Conservation (phyloP, 2,888 invertebrate species). For the Schizotus pectinicornis region DNA sequence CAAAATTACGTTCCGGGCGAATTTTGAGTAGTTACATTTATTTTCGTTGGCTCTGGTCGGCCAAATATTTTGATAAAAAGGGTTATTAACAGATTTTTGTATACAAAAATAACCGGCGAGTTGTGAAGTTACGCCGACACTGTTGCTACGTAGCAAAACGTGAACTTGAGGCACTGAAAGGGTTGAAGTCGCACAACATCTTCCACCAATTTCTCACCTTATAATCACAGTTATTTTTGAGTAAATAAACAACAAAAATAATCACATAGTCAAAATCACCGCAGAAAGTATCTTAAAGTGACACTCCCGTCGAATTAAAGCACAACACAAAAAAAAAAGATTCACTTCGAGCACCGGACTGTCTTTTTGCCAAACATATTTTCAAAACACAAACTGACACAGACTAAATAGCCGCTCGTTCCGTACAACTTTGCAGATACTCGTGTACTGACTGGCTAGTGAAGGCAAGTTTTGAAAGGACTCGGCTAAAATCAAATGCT, state of each 20-base stretch:
- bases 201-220: slow-evolving; percentile 21
- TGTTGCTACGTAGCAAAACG: no score
- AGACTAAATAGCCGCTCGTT: slow-evolving; percentile 11
- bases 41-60: slow-evolving; percentile 15
- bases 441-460: slow-evolving; percentile 24
- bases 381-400: slow-evolving; percentile 13
- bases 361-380: slow-evolving; percentile 12
- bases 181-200: slow-evolving; percentile 1
- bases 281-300: slow-evolving; percentile 21
- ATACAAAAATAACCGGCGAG: slow-evolving; percentile 12
- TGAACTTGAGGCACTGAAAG: no score
- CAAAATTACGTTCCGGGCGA: slow-evolving; percentile 6
- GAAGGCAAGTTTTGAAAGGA: slow-evolving; percentile 32
- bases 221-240: slow-evolving; percentile 29
- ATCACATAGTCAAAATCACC: slow-evolving; percentile 28
- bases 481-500: slow-evolving; percentile 30
- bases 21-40: slow-evolving; percentile 10
- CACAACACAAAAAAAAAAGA: slow-evolving; percentile 4
- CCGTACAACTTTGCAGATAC: slow-evolving; percentile 21
- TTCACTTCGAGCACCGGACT: slow-evolving; percentile 18
- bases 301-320: slow-evolving; percentile 25
- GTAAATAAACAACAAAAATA: slow-evolving; percentile 16
- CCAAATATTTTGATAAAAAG: slow-evolving; percentile 20
- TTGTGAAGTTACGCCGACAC: no score
- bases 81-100: slow-evolving; percentile 13